Evolutionary conservation across 2,797 vertebrate genomes (phyloP).

Genomic region (Cryptoblepharus egeriae): DNA sequence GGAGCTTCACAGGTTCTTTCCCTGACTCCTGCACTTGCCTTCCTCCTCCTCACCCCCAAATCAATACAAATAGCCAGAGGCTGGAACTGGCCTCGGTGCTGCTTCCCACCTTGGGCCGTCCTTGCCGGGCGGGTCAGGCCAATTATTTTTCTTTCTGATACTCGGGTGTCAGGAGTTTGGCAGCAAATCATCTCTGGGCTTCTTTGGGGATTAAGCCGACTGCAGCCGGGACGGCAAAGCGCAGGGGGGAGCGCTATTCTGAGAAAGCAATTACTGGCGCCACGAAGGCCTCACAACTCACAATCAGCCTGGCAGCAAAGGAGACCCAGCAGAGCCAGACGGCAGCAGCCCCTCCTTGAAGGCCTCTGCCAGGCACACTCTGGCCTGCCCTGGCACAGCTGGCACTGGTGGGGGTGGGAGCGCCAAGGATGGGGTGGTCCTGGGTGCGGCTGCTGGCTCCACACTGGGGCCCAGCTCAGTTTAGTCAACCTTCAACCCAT

Average conservation of each 20-base stretch:
- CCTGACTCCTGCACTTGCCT: background rate
- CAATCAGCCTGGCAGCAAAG: rapidly evolving
- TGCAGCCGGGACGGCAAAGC: rapidly evolving
- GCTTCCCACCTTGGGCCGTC: constrained; percentile 15
- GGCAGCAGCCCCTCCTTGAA: too few species aligned
- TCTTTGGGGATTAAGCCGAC: background rate
- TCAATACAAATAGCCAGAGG: constrained; percentile 61
- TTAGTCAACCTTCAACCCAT: too few species aligned
- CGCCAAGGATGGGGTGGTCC: too few species aligned
- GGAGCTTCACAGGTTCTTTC: too few species aligned
- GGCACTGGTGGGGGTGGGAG: too few species aligned
- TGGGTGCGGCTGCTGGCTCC: too few species aligned
- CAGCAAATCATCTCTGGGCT: background rate
- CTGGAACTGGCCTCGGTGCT: constrained; percentile 31
- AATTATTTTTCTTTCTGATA: constrained; percentile 9
- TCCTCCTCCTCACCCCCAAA: background rate
- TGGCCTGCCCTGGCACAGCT: too few species aligned
- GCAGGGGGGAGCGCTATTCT: background rate
- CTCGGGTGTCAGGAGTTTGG: background rate
- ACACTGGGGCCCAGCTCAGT: too few species aligned
- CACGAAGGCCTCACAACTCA: background rate
- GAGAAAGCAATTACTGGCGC: background rate
- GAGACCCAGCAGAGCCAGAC: rapidly evolving
- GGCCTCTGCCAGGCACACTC: background rate
- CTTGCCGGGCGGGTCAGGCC: constrained; percentile 13